A percentile compares a stretch with the other conserved stretches of the same genome.
Conservation (phyloP, 2,113 vertebrate species). For the Speoplatyrhinus poulsoni region DNA sequence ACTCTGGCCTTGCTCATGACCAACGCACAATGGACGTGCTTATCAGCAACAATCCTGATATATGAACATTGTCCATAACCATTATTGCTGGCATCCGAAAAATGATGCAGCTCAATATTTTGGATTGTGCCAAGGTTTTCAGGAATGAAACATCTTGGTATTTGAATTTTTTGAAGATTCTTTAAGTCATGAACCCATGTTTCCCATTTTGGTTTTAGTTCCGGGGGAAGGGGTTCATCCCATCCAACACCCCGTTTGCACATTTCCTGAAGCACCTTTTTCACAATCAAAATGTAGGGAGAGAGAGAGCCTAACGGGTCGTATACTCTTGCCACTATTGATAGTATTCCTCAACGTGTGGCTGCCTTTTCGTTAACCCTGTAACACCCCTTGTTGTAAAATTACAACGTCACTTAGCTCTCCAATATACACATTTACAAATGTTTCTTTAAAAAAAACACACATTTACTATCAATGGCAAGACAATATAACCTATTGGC, state of each 20-base stretch:
- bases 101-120: not conserved
- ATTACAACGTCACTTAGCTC: no score
- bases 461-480: no score
- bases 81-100: conserved; percentile 1
- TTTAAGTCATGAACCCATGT: not conserved
- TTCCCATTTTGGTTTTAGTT: conserved; percentile 4
- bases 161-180: not conserved
- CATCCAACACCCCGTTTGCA: conserved; percentile 8
- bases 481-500: no score
- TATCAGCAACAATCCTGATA: not conserved
- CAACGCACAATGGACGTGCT: not conserved
- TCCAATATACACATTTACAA: no score
- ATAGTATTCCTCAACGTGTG: conserved; percentile 3
- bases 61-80: not conserved
- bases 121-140: not conserved
- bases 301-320: not conserved
- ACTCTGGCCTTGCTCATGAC: conserved; percentile 1
- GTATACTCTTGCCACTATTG: not conserved
- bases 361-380: not conserved
- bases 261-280: not conserved
- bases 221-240: conserved; percentile 11
- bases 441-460: no score
- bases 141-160: conserved; percentile 1
- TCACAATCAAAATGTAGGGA: conserved; percentile 8
- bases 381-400: no score